Base-by-base conservation (phyloP, 1,140 invertebrate species). In the Pogonognathellus flavescens region DNA sequence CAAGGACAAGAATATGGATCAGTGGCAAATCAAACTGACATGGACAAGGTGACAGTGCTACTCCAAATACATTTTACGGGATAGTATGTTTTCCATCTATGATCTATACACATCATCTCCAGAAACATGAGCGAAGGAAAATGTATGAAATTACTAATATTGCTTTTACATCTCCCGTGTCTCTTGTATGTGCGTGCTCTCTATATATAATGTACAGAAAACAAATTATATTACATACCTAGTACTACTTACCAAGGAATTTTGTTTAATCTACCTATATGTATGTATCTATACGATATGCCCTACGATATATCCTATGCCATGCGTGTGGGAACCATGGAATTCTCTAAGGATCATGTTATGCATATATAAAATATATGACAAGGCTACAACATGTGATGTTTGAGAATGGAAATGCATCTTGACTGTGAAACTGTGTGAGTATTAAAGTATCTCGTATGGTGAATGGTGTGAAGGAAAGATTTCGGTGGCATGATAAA, bases 1-100 rank as follows among this genome's bases (percentile, higher is more conserved):
- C 70, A 76, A 76, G 70, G 70, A 76, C 70, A 76, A 76, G 70
- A 76, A 76, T 76, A 76, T 76, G 31, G 70, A 76, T 50, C 70
- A 76, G 70, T 76, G 31, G 70, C 70, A 76, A 76, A 76, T 41
- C 31, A 66, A 76, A 76, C 14, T 76, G 70, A 76, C 70, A 31
- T 49, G 41, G 70, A 76, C 70, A 76, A 41, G 70, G 25, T 76
- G 70, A 76, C 70, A 49, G 70, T 41, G 70, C 25, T 49, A 41
- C 70, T 76, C 16, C 16, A 76, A 76, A 76, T 76, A 41, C 13
- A 76, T 25, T 49, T 72, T 18, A 10, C 3, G 18, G 9, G 14
- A n/a, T 76, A 6, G 20, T 9, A 8, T 66, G 62, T 66, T 66
- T 66, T 66, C 62, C 25, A 62, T 66, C 62, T 22, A 11, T 59